Percentiles rank a stretch among this genome's conserved stretches.
Conservation (phyloP, 2,113 vertebrate species). For the Deroptyus accipitrinus region DNA sequence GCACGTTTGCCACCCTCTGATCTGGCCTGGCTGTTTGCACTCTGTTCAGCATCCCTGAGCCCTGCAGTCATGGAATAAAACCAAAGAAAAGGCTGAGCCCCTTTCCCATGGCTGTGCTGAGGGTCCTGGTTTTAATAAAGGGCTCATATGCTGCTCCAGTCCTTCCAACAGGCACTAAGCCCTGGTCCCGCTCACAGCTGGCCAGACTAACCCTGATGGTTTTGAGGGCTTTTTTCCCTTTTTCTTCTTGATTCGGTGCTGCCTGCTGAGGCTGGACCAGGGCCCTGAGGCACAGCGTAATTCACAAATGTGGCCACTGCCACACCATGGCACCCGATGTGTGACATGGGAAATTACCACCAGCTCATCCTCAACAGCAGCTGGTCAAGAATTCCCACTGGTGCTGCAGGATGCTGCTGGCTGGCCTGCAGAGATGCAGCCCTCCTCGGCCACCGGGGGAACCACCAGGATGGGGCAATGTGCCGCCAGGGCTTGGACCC, state of each 20-base stretch:
- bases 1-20: background rate
- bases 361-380: background rate
- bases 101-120: background rate
- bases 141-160: background rate
- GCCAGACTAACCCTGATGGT: background rate
- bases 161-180: background rate
- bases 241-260: background rate
- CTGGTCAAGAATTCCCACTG: background rate
- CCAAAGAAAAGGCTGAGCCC: background rate
- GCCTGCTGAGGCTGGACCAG: background rate
- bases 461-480: accelerated
- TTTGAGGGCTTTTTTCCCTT: background rate
- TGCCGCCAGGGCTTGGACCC: accelerated
- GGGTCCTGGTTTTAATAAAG: background rate
- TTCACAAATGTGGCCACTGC: background rate
- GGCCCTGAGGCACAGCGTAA: background rate
- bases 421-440: background rate
- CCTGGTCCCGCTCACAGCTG: background rate
- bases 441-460: background rate
- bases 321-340: accelerated
- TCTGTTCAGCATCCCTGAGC: background rate
- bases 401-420: background rate
- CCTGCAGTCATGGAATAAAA: background rate
- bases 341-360: background rate
- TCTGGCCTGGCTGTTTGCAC: background rate